Evolutionary conservation across 2,113 vertebrate genomes (phyloP).

Genomic region (Pelusios castaneus): DNA sequence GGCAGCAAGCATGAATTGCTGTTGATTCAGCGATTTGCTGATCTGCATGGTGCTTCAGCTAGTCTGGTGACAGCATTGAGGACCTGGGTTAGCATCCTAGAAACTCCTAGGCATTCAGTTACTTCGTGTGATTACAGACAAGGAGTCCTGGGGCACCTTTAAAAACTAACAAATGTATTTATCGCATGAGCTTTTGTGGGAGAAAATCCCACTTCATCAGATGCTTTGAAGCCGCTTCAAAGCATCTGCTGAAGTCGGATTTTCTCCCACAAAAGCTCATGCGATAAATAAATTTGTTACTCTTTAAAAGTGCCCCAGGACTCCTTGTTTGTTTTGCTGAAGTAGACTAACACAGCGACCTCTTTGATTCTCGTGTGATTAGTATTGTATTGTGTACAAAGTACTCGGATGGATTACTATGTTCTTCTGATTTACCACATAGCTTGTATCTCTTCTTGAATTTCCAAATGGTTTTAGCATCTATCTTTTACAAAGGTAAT

Average conservation of each 20-base stretch:
- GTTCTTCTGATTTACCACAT: not conserved
- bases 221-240: too few relatives aligned
- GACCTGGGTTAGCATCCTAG: not conserved
- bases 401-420: not conserved
- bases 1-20: not conserved
- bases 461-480: not conserved
- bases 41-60: not conserved
- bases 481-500: not conserved
- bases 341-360: too few relatives aligned
- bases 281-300: too few relatives aligned
- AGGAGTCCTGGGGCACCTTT: too few relatives aligned
- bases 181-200: too few relatives aligned
- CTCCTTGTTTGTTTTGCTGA: too few relatives aligned
- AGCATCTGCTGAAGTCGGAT: too few relatives aligned
- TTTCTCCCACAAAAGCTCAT: too few relatives aligned
- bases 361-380: too few relatives aligned
- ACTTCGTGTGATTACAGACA: accelerated
- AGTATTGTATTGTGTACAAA: not conserved
- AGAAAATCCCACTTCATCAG: too few relatives aligned
- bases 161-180: too few relatives aligned
- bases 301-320: too few relatives aligned
- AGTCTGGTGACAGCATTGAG: not conserved
- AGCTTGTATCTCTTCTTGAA: not conserved
- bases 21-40: not conserved
- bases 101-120: not conserved